Conservation (phyloP, 2,888 invertebrate species). For the Melinaea menophilus region DNA sequence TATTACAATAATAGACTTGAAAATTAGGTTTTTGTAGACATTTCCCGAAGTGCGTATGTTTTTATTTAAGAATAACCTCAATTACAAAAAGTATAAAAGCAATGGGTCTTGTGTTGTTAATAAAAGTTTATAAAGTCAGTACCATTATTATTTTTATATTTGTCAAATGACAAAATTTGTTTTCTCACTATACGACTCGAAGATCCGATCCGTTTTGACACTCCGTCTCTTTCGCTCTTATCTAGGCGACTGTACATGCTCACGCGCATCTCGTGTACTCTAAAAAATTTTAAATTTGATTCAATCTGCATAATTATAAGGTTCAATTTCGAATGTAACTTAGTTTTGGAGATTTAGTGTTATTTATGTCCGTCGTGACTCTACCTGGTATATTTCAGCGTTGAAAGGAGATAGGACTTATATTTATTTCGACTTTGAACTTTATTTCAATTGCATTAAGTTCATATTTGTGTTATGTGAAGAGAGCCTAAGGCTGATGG, state of each 20-base stretch:
- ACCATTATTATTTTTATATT: too few relatives aligned
- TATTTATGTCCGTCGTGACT: slow-evolving; percentile 75
- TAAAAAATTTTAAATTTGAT: slow-evolving; percentile 27
- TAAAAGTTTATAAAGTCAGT: too few relatives aligned
- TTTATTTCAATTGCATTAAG: background rate
- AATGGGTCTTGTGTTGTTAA: too few relatives aligned
- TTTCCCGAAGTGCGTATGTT: too few relatives aligned
- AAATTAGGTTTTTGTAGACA: too few relatives aligned
- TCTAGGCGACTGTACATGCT: slow-evolving; percentile 42
- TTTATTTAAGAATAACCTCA: too few relatives aligned
- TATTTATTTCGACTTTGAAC: slow-evolving; percentile 6
- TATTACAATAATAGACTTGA: too few relatives aligned
- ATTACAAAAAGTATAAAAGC: too few relatives aligned
- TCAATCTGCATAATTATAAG: slow-evolving; percentile 34
- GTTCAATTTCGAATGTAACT: slow-evolving; percentile 37
- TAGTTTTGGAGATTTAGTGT: slow-evolving; percentile 50
- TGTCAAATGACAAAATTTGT: background rate
- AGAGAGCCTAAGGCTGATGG: slow-evolving; percentile 42
- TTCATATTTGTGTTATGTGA: slow-evolving; percentile 18
- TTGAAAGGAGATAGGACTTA: slow-evolving; percentile 58
- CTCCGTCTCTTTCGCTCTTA: slow-evolving; percentile 40
- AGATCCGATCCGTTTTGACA: slow-evolving; percentile 40
- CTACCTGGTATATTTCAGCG: slow-evolving; percentile 61
- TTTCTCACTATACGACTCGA: slow-evolving; percentile 26
- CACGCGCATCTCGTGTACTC: slow-evolving; percentile 55